Percentiles rank a stretch among this genome's conserved stretches.
Conservation (phyloP, 2,113 vertebrate species). For the Halichoerus grypus region DNA sequence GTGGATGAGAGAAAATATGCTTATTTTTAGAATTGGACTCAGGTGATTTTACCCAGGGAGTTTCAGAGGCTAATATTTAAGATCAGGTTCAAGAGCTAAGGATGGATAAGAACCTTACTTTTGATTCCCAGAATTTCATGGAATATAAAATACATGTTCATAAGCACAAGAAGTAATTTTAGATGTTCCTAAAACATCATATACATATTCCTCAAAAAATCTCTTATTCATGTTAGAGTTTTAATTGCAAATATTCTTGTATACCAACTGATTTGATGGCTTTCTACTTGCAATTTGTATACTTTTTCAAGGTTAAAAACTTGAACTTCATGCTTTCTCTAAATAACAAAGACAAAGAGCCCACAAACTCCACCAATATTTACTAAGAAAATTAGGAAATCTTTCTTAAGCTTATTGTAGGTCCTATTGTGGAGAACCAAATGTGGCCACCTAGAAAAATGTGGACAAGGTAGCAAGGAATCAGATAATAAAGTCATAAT, state of each 20-base stretch:
- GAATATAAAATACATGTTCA: neutral
- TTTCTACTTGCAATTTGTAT: neutral
- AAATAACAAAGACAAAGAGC: neutral
- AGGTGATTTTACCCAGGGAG: neutral
- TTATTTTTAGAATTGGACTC: neutral
- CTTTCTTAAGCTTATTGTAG: neutral
- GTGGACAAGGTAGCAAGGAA: neutral
- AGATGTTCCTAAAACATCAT: neutral
- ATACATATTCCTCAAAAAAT: neutral
- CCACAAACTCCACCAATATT: neutral
- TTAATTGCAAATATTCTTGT: neutral
- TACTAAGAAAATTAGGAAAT: neutral
- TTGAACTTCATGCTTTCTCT: neutral
- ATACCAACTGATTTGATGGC: neutral
- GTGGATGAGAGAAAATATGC: neutral
- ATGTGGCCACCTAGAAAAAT: neutral
- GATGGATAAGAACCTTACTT: neutral
- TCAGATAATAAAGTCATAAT: neutral
- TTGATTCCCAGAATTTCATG: neutral
- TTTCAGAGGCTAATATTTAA: neutral
- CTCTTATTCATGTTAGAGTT: neutral
- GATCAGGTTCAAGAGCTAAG: neutral
- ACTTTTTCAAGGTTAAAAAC: neutral
- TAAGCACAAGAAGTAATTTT: neutral
- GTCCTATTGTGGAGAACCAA: neutral